These are phyloP conservation scores for Arion vulgaris DNA, from an alignment of 1,140 invertebrate genomes.

Conservation along the genomic window DNA sequence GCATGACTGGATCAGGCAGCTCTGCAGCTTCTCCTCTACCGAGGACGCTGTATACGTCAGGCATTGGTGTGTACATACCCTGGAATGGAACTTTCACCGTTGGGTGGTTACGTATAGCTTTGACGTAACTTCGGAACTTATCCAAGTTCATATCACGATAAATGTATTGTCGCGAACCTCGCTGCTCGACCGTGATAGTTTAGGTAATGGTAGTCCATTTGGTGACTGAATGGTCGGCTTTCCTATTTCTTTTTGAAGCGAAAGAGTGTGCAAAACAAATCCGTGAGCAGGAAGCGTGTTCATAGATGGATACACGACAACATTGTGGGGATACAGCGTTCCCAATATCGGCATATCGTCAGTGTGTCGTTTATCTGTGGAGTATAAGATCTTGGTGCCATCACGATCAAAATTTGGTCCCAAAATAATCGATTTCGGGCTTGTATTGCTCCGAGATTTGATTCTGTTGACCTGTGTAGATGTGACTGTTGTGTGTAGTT, in stretches of 20 bases:
- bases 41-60: background rate
- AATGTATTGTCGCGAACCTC: too few species aligned
- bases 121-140: conserved; percentile 18
- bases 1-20: background rate
- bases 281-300: conserved; percentile 28
- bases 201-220: background rate
- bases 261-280: conserved; percentile 27
- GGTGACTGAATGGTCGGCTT: background rate
- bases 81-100: conserved; percentile 43
- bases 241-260: background rate
- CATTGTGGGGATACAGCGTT: background rate
- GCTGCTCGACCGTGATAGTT: background rate
- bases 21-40: background rate
- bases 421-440: background rate
- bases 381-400: background rate
- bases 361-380: background rate
- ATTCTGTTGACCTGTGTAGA: background rate
- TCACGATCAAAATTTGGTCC: background rate
- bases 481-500: background rate
- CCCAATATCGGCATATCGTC: background rate
- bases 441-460: background rate
- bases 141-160: conserved; percentile 22
- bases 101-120: conserved; percentile 26
- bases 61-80: conserved; percentile 40
- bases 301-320: background rate